phyloP scores from a whole-genome alignment of 2,888 invertebrate species.

The Archips crataeganus region DNA sequence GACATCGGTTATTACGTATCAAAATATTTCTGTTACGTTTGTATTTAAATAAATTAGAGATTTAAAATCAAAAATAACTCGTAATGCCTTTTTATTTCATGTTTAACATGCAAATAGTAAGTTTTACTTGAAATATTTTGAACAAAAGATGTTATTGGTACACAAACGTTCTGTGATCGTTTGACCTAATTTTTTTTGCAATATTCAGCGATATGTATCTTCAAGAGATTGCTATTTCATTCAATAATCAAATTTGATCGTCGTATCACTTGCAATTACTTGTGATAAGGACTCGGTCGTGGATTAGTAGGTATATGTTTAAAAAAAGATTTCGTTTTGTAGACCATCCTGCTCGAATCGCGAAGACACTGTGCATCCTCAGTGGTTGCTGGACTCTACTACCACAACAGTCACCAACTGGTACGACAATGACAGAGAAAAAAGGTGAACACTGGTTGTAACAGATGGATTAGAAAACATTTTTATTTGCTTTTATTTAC shows the following conservation, averaged over 20 bases:
- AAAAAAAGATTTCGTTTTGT: neutral
- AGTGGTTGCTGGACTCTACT: slow-evolving; percentile 87
- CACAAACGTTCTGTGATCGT: too few relatives aligned
- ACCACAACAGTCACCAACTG: slow-evolving; percentile 83
- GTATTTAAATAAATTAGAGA: slow-evolving; percentile 17
- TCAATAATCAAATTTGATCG: too few relatives aligned
- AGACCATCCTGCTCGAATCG: slow-evolving; percentile 83
- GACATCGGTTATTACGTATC: slow-evolving; percentile 47
- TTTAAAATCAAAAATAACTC: neutral
- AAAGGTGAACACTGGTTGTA: slow-evolving; percentile 57
- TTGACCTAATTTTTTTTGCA: too few relatives aligned
- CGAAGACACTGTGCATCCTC: slow-evolving; percentile 87
- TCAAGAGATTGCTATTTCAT: too few relatives aligned
- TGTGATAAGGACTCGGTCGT: too few relatives aligned
- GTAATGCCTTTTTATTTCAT: neutral
- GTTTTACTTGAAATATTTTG: too few relatives aligned
- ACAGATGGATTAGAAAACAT: neutral
- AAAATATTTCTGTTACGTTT: slow-evolving; percentile 43
- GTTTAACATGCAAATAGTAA: too few relatives aligned
- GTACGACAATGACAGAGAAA: slow-evolving; percentile 80
- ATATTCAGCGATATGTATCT: too few relatives aligned
- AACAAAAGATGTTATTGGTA: too few relatives aligned
- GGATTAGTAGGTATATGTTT: neutral
- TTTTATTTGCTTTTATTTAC: neutral
- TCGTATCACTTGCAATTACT: too few relatives aligned